Evolutionary conservation across 2,113 vertebrate genomes (phyloP).

Genomic region (Arvicanthis niloticus): DNA sequence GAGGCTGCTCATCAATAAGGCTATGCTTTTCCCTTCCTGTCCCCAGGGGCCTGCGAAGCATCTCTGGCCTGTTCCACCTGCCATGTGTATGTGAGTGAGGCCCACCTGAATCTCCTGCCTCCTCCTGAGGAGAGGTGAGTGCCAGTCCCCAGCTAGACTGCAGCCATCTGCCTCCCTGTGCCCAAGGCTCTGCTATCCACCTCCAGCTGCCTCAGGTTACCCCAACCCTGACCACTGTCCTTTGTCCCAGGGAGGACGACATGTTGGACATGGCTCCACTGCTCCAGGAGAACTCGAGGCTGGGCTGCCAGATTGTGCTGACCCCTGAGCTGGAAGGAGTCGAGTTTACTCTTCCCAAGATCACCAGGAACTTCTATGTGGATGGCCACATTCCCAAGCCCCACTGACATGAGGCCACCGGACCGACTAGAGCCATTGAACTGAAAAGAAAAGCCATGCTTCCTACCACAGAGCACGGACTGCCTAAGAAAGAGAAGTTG

Average conservation of each 20-base stretch:
- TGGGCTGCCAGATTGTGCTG: conserved; percentile 94
- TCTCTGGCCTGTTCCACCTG: conserved; percentile 96
- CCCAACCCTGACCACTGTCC: neutral
- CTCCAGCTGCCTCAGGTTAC: neutral
- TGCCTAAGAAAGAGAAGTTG: neutral
- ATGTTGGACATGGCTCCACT: conserved; percentile 96
- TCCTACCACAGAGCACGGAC: conserved; percentile 24
- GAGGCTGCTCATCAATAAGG: neutral
- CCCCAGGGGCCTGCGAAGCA: conserved; percentile 94
- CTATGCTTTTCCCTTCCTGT: neutral
- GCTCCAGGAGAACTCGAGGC: conserved; percentile 94
- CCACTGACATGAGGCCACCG: conserved; percentile 86
- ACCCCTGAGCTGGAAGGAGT: conserved; percentile 91
- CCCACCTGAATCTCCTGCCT: conserved; percentile 88
- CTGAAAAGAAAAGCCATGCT: neutral
- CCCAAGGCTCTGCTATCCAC: neutral
- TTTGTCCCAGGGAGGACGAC: conserved; percentile 91
- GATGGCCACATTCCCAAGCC: conserved; percentile 95
- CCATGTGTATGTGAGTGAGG: conserved; percentile 91
- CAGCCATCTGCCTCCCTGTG: neutral
- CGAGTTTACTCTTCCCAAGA: conserved; percentile 91
- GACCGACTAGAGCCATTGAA: neutral
- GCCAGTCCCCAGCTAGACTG: neutral
- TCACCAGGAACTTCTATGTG: conserved; percentile 96
- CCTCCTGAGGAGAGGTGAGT: conserved; percentile 91